Evolutionary conservation across 2,797 vertebrate species (phyloP), one percentile per base, ranked within the genome.

Genomic region (Smutsia gigantea): DNA sequence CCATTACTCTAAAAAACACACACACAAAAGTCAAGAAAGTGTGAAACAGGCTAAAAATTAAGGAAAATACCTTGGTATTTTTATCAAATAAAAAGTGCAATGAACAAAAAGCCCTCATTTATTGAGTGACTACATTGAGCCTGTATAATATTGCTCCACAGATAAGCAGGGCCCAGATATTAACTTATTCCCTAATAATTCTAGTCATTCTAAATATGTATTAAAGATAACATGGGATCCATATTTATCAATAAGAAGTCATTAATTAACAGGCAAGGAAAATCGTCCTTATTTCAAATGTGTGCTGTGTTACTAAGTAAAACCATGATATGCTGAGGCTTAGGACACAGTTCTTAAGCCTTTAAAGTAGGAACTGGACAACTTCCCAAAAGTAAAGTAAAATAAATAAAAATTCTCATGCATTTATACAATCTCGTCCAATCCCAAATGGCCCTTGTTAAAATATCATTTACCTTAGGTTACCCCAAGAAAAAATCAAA

Each of bases 231-330:
- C 37, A 46, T 10, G 34, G 27, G 59, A 51, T 93, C 66, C 23
- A 39, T 57, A 53, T 68, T 87, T 87, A 55, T 63, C 42, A 86
- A 31, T 61, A 92, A 63, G 96, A 93, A 84, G 23, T 19, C 61
- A 68, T 42, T 84, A 46, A 68, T 82, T 87, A 88, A 15, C 10
- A 83, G 11, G 17, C 23, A 85, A 91, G 42, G 90, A 84, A 90
- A 90, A 55, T 49, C 23, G 39, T 63, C 9, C 15, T 82, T 85
- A 46, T 94, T 42, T 61, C 31, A 94, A 85, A 51, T 90, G 49
- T 87, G 6, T 66, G n/a, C 72, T 84, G 21, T 87, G 59, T 7
- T 89, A 61, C 34, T 86, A 81, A 78, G 81, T 94, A 94, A 96
- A 91, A 37, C 25, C 15, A 49, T 75, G 19, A 5, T 66, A n/a